These are phyloP conservation scores for Tillus elongatus DNA, from an alignment of 2,888 invertebrate species.

Conservation along the genomic window DNA sequence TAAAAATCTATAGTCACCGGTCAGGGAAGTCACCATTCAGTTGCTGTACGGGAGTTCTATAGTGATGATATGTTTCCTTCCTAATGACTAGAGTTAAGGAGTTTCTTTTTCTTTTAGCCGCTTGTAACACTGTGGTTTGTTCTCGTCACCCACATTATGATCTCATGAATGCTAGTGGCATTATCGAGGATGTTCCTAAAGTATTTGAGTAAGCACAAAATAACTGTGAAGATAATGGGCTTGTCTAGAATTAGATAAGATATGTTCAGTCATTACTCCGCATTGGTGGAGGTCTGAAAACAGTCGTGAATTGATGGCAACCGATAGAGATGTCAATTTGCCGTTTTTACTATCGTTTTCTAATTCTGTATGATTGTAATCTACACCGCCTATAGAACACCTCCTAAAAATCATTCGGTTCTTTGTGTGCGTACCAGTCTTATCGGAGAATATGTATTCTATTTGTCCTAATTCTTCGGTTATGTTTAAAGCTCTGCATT, in stretches of 20 bases:
- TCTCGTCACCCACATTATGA: constrained; percentile 73
- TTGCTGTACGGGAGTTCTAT: too few species aligned
- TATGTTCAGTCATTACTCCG: constrained; percentile 27
- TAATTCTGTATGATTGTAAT: constrained; percentile 76
- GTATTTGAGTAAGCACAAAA: too few species aligned
- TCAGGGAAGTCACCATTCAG: too few species aligned
- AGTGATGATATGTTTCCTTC: too few species aligned
- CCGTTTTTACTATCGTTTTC: constrained; percentile 50
- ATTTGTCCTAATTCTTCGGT: constrained; percentile 95
- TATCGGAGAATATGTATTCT: constrained; percentile 92
- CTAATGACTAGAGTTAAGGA: constrained; percentile 79
- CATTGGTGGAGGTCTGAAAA: constrained; percentile 44
- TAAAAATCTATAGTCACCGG: too few species aligned
- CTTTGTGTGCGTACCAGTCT: constrained; percentile 95
- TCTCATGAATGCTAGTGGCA: constrained; percentile 61
- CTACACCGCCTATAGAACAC: constrained; percentile 80
- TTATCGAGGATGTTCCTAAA: constrained; percentile 42
- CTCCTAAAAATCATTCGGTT: constrained; percentile 94
- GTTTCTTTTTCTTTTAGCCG: constrained; percentile 81
- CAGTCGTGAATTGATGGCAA: constrained; percentile 46
- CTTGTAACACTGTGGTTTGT: constrained; percentile 96
- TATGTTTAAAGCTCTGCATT: constrained; percentile 92
- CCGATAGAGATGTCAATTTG: constrained; percentile 41
- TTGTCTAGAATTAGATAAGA: constrained; percentile 24
- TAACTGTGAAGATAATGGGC: too few species aligned